Percentiles rank a stretch among this genome's conserved stretches.
These are phyloP conservation scores for Saccostrea glomerata DNA, from an alignment of 1,140 invertebrate species.

Conservation along the genomic window DNA sequence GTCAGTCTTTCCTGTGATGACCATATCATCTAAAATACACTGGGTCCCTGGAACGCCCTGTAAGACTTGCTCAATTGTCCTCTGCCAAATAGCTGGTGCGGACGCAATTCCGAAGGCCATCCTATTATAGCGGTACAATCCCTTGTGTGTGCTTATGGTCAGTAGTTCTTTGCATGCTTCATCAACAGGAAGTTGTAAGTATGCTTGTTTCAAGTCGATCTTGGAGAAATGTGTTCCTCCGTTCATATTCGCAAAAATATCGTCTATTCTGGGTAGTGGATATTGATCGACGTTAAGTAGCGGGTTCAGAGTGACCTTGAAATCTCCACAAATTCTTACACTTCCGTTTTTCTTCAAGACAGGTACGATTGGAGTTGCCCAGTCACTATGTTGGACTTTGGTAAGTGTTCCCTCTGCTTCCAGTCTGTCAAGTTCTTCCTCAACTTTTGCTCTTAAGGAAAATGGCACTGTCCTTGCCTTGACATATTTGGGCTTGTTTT, in stretches of 20 bases:
- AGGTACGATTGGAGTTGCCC: slow-evolving; percentile 63
- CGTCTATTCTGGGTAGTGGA: slow-evolving; percentile 58
- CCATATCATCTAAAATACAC: slow-evolving; percentile 54
- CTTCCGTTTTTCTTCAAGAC: slow-evolving; percentile 58
- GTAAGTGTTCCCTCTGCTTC: slow-evolving; percentile 75
- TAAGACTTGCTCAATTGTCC: slow-evolving; percentile 78
- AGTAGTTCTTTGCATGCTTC: slow-evolving; percentile 51
- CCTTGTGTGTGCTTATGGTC: slow-evolving; percentile 77
- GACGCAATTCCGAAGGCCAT: slow-evolving; percentile 80
- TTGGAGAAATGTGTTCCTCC: slow-evolving; percentile 60
- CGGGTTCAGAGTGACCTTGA: slow-evolving; percentile 72
- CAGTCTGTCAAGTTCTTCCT: slow-evolving; percentile 53
- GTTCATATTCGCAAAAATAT: slow-evolving; percentile 61
- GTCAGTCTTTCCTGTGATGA: slow-evolving; percentile 47
- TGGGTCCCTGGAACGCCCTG: slow-evolving; percentile 59
- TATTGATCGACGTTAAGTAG: slow-evolving; percentile 56
- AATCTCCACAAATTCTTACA: slow-evolving; percentile 65
- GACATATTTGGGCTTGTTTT: no score
- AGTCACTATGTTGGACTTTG: slow-evolving; percentile 73
- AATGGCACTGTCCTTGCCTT: no score
- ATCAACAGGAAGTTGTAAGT: slow-evolving; percentile 56
- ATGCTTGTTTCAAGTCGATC: slow-evolving; percentile 60
- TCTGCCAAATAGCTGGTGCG: slow-evolving; percentile 80
- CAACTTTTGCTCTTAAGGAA: no score
- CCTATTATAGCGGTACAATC: slow-evolving; percentile 79